Base-by-base conservation (phyloP, 2,113 vertebrate species). In the Ancistrus triradiatus region DNA sequence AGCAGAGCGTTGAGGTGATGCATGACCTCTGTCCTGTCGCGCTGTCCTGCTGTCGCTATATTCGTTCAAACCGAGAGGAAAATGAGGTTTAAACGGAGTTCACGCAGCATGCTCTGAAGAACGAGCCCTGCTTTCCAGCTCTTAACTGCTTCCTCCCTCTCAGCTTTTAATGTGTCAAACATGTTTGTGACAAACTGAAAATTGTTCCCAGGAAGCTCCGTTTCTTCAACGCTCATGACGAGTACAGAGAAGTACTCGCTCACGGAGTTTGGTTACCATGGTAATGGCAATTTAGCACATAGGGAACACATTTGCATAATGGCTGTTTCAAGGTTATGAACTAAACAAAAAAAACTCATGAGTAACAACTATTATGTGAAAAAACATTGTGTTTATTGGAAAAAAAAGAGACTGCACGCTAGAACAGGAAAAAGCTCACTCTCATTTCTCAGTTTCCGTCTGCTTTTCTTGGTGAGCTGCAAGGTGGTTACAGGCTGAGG, bases 251-350 rank as follows among this genome's bases (percentile, higher is more conserved):
- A 40, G 9, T 1, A 13, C 9, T 8, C 5, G 3, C 35, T 37
- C 1, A 37, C 6, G 38, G n/a, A 42, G 38, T 14, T 42, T 42
- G 1, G 38, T 42, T 42, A 14, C 38, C 21, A 66, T 66, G 53
- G 63, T 58, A 57, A 58, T 58, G 25, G 27, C 38, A 42, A 43
- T 58, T 27, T 8, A n/a, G 13, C 21, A 27, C 55, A 58, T 58
- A 58, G 43, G 53, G 24, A 43, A 58, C 37, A 11, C 38, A 58
- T 43, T 58, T 58, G 55, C 55, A 43, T 58, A 27, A 6, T 17
- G 21, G 22, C 37, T 27, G 37, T 38, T 17, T 58, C 7, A 43
- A 17, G 55, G 37, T 42, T 58, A 27, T 24, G 55, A 37, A 58
- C 25, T 10, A 22, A 42, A 43, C 38, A 42, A 19, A 15, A 27